phyloP scores from a whole-genome alignment of 2,888 invertebrate genomes.

The Theristus sp. region DNA sequence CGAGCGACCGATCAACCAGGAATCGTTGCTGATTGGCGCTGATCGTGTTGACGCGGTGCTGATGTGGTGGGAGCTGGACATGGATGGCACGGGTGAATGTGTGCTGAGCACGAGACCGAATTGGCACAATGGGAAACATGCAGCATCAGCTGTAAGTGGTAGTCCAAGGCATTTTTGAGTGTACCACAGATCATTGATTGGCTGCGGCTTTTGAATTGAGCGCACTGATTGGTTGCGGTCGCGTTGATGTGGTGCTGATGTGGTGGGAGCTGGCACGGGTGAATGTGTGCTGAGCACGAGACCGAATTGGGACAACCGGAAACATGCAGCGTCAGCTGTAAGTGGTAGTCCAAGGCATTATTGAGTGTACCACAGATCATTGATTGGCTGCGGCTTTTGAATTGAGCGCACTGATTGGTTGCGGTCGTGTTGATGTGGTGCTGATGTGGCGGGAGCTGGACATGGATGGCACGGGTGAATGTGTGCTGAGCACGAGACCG shows the following conservation, averaged over 20 bases:
- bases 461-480: slow-evolving; percentile 58
- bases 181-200: too few relatives aligned
- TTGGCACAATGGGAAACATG: too few relatives aligned
- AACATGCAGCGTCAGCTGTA: too few relatives aligned
- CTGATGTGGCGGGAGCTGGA: slow-evolving; percentile 96
- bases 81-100: slow-evolving; percentile 46
- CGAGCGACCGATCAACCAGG: background rate
- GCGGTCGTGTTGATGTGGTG: slow-evolving; percentile 46
- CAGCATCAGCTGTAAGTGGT: too few relatives aligned
- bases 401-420: background rate
- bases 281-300: slow-evolving; percentile 58
- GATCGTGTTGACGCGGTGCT: slow-evolving; percentile 49
- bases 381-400: too few relatives aligned
- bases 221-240: background rate
- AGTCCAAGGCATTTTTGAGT: too few relatives aligned
- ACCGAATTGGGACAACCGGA: slow-evolving; percentile 60
- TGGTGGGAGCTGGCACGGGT: slow-evolving; percentile 83
- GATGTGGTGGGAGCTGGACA: slow-evolving; percentile 81
- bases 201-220: slow-evolving; percentile 49
- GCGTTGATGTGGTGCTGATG: slow-evolving; percentile 62
- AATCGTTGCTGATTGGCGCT: too few relatives aligned
- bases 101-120: slow-evolving; percentile 68
- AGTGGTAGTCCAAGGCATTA: too few relatives aligned
- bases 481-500: slow-evolving; percentile 68
- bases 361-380: too few relatives aligned